Conservation (phyloP, 1,140 invertebrate species). For the Mactra quadrangularis region DNA sequence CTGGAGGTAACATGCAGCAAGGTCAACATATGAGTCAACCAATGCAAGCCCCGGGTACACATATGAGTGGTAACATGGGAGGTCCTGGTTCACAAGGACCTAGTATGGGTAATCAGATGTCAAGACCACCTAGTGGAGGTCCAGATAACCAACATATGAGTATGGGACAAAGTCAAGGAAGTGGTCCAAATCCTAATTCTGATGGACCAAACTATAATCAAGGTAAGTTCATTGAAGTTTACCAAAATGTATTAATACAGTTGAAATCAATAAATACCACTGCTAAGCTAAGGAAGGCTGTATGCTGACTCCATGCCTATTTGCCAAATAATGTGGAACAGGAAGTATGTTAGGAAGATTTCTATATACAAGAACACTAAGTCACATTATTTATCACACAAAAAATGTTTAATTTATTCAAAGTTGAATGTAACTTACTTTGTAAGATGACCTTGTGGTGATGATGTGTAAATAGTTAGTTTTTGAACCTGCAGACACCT, state of each 20-base stretch:
- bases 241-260: background rate
- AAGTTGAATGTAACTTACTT: too few species aligned
- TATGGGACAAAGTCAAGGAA: conserved; percentile 34
- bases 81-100: conserved; percentile 39
- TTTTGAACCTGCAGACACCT: too few species aligned
- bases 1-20: conserved; percentile 57
- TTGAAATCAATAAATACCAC: too few species aligned
- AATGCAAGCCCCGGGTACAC: conserved; percentile 47
- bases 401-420: too few species aligned
- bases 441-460: too few species aligned
- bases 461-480: too few species aligned
- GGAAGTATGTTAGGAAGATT: too few species aligned
- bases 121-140: conserved; percentile 52
- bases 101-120: conserved; percentile 45
- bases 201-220: conserved; percentile 59
- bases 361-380: too few species aligned
- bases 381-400: too few species aligned
- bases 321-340: too few species aligned
- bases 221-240: conserved; percentile 22
- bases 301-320: too few species aligned
- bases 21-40: conserved; percentile 54
- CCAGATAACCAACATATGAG: conserved; percentile 47
- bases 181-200: conserved; percentile 46
- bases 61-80: conserved; percentile 52
- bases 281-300: too few species aligned